Base-by-base conservation (phyloP, 1,140 invertebrate genomes). In the Parapsyche elsis region DNA sequence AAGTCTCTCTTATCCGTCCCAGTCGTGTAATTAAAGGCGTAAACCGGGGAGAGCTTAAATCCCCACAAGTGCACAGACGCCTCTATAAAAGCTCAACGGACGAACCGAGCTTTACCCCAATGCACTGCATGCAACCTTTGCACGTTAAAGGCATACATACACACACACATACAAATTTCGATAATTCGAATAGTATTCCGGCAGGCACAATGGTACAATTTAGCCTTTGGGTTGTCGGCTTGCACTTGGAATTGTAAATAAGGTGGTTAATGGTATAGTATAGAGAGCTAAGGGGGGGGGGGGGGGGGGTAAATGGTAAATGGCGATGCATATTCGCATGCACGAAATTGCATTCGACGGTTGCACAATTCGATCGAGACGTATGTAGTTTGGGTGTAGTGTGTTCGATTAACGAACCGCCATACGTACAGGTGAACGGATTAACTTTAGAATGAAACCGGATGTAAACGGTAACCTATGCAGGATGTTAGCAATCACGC, bases 1-100 rank as follows among this genome's bases (percentile, higher is more conserved):
- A 81, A 81, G 80, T 79, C 80, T 81, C 76, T 76, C 80, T 81
- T 81, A 81, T 81, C 80, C 70, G 71, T n/a, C 19, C 64, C 38
- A 44, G 73, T 49, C 64, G 80, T 77, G 49, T 77, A 79, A 79
- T 79, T 79, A 79, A 79, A 79, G 78, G 78, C 45, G 64, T 67
- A 67, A 67, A 23, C 45, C 38, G 21, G 19, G 24, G 23, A 76
- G 45, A 76, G 45, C 76, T 67, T 67, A 67, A 23, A 67, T 67
- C 64, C 64, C 23, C 64, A 67, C 24, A 67, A 67, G 23, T 67
- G 24, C 23, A 30, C 21, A 16, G 0, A 1, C 30, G 49, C 74
- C 2, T 49, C 30, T 38, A 38, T 57, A 53, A 44, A 53, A 53
- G 46, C 73, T 57, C 46, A 12, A 23, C 9, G 49, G 14, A 0